Evolutionary conservation across 64 coral and sea anemone species (phyloP).

Genomic region (Stichodactyla helianthus): DNA sequence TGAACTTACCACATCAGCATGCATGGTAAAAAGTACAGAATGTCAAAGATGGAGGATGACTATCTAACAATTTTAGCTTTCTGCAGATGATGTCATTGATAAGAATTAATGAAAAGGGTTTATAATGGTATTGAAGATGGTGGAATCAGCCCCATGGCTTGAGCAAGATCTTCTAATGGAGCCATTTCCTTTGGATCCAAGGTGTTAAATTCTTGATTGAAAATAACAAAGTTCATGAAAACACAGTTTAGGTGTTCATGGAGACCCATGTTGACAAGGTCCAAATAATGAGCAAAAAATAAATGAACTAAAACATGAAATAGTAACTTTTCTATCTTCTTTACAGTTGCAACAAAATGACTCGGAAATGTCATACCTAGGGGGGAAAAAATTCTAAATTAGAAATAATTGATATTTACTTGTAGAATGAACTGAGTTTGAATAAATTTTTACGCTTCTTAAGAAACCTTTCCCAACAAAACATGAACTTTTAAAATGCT

Average conservation of each 20-base stretch:
- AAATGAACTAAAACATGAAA: constrained; percentile 90
- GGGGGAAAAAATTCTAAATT: background rate
- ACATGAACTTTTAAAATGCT: too few relatives aligned
- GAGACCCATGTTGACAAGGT: constrained; percentile 79
- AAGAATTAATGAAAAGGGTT: too few relatives aligned
- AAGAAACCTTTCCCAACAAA: background rate
- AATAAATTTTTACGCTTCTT: background rate
- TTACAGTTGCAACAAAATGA: constrained; percentile 73
- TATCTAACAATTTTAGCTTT: too few relatives aligned
- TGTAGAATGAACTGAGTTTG: too few relatives aligned
- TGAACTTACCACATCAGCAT: too few relatives aligned
- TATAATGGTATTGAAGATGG: background rate
- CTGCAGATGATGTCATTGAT: too few relatives aligned
- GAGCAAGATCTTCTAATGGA: constrained; percentile 87
- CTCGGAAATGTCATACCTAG: constrained; percentile 79
- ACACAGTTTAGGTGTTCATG: constrained; percentile 76
- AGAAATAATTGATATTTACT: background rate
- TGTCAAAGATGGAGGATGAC: too few relatives aligned
- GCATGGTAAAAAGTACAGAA: too few relatives aligned
- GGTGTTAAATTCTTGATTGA: constrained; percentile 83
- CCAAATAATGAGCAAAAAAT: constrained; percentile 84
- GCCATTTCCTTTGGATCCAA: constrained; percentile 88
- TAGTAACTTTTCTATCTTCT: constrained; percentile 84
- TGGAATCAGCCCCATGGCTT: constrained; percentile 62
- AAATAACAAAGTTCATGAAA: constrained; percentile 91